Evolutionary conservation across 1,140 invertebrate species (phyloP).

Genomic region (Apis laboriosa): DNA sequence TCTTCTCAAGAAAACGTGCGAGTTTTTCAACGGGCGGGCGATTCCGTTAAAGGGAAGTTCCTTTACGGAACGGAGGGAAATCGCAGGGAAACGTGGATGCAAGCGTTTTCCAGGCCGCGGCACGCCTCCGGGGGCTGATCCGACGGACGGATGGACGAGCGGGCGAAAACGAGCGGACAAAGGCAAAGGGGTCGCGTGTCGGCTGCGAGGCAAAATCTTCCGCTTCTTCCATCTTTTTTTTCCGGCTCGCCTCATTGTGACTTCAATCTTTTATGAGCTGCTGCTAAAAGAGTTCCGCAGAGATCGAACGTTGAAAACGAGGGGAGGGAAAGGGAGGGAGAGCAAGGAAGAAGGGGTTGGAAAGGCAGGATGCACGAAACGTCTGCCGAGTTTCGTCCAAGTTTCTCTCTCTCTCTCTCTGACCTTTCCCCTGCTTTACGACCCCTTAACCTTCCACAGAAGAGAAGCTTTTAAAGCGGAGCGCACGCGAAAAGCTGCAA

Average conservation of each 20-base stretch:
- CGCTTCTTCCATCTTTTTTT: constrained; percentile 9
- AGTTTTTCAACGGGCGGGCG: neutral
- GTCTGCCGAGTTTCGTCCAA: constrained; percentile 9
- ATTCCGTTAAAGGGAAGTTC: neutral
- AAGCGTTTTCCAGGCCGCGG: constrained; percentile 16
- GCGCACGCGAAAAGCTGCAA: constrained; percentile 21
- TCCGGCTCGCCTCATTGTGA: constrained; percentile 23
- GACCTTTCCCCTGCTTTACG: neutral
- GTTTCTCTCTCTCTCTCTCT: neutral
- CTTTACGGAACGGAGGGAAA: neutral
- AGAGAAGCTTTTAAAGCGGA: constrained; percentile 50
- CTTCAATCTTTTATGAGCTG: constrained; percentile 42
- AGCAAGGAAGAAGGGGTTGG: neutral
- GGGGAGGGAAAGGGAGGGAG: neutral
- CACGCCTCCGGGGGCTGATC: constrained; percentile 1
- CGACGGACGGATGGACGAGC: neutral
- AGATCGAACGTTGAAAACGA: constrained; percentile 13
- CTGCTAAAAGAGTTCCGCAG: constrained; percentile 11
- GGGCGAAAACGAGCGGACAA: constrained; percentile 30
- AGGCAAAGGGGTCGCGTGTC: constrained; percentile 42
- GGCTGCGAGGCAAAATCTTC: constrained; percentile 26
- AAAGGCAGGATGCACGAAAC: constrained; percentile 26
- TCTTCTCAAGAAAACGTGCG: no score
- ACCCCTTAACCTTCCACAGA: constrained; percentile 40
- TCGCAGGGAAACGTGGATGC: neutral